Conservation (phyloP, 2,797 vertebrate genomes). For the Anabacerthia variegaticeps region DNA sequence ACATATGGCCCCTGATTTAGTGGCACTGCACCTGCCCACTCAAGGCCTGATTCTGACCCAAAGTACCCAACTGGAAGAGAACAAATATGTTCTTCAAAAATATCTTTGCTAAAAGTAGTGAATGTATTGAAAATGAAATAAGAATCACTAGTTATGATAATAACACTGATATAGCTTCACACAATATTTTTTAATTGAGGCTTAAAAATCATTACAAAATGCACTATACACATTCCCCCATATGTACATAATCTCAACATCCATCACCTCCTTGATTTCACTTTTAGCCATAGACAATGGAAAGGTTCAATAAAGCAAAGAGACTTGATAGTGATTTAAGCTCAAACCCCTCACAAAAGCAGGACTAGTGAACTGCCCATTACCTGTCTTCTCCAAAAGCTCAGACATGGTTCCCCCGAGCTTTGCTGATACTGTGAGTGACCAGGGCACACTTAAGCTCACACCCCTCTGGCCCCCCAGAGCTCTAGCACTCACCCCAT, state of each 20-base stretch:
- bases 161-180: neutral
- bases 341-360: neutral
- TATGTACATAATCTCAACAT: neutral
- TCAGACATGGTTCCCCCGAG: neutral
- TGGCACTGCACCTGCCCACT: neutral
- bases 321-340: neutral
- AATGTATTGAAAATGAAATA: neutral
- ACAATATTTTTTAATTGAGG: neutral
- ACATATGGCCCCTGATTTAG: neutral
- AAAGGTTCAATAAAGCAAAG: neutral
- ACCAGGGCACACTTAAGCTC: neutral
- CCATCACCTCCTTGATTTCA: neutral
- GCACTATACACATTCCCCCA: neutral
- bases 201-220: neutral
- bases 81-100: neutral
- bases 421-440: neutral
- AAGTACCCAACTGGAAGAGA: neutral
- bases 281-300: neutral
- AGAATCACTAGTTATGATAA: neutral
- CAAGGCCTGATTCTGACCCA: neutral
- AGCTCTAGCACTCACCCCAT: neutral
- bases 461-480: neutral
- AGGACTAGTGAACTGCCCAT: neutral
- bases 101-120: neutral
- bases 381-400: neutral